Evolutionary conservation across 2,888 invertebrate genomes (phyloP).

Genomic region (Digitonthophagus gazella): DNA sequence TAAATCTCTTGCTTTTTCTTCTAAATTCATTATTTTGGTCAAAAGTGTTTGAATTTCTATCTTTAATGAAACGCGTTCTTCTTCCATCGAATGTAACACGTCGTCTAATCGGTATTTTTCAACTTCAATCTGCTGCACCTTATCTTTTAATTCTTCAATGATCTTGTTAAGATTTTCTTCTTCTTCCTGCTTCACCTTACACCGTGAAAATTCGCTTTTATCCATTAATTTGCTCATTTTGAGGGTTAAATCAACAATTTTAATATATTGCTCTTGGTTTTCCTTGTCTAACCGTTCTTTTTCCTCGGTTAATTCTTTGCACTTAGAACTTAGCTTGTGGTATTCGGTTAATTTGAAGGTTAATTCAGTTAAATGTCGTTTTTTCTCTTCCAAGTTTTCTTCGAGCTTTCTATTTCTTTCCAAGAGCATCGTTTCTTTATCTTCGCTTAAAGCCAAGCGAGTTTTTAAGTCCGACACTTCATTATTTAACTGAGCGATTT

Average conservation of each 20-base stretch:
- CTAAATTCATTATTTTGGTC: slow-evolving; percentile 4
- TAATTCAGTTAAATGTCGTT: slow-evolving; percentile 19
- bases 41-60: background rate
- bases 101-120: slow-evolving; percentile 2
- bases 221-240: background rate
- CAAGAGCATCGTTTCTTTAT: slow-evolving; percentile 18
- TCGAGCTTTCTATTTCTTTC: slow-evolving; percentile 12
- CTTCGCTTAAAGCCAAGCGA: slow-evolving; percentile 14
- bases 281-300: slow-evolving; percentile 22
- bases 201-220: no score
- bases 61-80: background rate
- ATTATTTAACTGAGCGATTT: background rate
- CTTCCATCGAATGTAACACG: background rate
- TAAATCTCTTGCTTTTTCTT: slow-evolving; percentile 5
- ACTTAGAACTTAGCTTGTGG: slow-evolving; percentile 17
- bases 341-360: slow-evolving; percentile 20
- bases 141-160: background rate
- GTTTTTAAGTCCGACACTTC: slow-evolving; percentile 22
- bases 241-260: slow-evolving; percentile 22
- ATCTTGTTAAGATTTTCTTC: background rate
- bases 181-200: background rate
- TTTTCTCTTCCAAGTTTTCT: slow-evolving; percentile 7
- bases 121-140: slow-evolving; percentile 11
- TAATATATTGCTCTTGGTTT: slow-evolving; percentile 19
- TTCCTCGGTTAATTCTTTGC: slow-evolving; percentile 17